These are phyloP conservation scores for Tautogolabrus adspersus DNA, from an alignment of 2,113 vertebrate genomes.

Conservation along the genomic window DNA sequence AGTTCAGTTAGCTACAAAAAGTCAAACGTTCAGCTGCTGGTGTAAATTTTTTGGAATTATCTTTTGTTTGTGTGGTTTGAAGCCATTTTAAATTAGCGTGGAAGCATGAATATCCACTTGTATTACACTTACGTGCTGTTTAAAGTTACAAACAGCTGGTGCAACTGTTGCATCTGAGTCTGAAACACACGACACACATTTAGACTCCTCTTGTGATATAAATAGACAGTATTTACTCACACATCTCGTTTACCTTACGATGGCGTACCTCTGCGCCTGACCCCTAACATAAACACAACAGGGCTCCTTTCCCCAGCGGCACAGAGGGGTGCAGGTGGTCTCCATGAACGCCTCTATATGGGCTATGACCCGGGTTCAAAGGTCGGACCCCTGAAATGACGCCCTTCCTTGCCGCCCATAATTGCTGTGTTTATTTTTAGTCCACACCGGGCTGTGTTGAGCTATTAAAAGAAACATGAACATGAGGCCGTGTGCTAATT, in stretches of 20 bases:
- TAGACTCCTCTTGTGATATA: slow-evolving; percentile 58
- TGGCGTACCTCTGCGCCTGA: slow-evolving; percentile 64
- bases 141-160: slow-evolving; percentile 16
- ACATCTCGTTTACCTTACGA: slow-evolving; percentile 64
- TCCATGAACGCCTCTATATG: slow-evolving; percentile 77
- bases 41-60: background rate
- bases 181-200: slow-evolving; percentile 32
- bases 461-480: slow-evolving; percentile 92
- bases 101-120: background rate
- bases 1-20: background rate
- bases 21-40: background rate
- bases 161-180: slow-evolving; percentile 4
- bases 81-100: background rate
- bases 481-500: slow-evolving; percentile 88
- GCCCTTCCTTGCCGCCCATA: slow-evolving; percentile 79
- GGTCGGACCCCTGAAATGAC: slow-evolving; percentile 82
- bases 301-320: slow-evolving; percentile 70
- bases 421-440: slow-evolving; percentile 89
- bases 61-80: background rate
- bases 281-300: slow-evolving; percentile 79
- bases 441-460: slow-evolving; percentile 84
- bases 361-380: slow-evolving; percentile 82
- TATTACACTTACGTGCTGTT: background rate
- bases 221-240: slow-evolving; percentile 79
- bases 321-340: slow-evolving; percentile 76